A percentile compares a stretch with the other conserved stretches of the same genome.
Conservation (phyloP, 2,888 invertebrate species). For the Ceramica pisi region DNA sequence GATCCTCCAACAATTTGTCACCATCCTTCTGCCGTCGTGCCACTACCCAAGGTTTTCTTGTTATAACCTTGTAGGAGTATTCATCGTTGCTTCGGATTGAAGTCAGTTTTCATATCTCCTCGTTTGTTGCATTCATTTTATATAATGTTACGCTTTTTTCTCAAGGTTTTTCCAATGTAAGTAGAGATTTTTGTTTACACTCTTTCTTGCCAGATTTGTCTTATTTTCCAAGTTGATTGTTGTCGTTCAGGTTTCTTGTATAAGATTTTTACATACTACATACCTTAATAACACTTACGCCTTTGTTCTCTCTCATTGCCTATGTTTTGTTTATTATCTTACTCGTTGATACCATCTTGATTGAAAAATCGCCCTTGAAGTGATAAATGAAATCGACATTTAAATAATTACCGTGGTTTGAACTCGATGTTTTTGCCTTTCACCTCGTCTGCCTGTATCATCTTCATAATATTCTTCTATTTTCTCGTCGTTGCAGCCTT, state of each 20-base stretch:
- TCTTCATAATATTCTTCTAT: slow-evolving; percentile 4
- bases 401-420: slow-evolving; percentile 38
- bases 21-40: neutral
- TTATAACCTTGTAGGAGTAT: neutral
- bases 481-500: slow-evolving; percentile 5
- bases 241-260: neutral
- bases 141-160: neutral
- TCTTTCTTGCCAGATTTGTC: neutral
- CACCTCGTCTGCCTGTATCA: slow-evolving; percentile 5
- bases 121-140: slow-evolving; percentile 5
- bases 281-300: neutral
- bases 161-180: neutral
- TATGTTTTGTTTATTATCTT: neutral
- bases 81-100: neutral
- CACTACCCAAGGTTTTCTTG: neutral
- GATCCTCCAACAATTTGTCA: neutral
- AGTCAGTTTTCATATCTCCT: slow-evolving; percentile 4
- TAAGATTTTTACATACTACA: neutral
- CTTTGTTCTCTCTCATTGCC: neutral
- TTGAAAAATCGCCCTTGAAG: slow-evolving; percentile 19
- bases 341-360: slow-evolving; percentile 7
- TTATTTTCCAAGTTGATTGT: neutral
- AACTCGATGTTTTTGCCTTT: slow-evolving; percentile 21
- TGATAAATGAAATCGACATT: slow-evolving; percentile 24
- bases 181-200: neutral